Conservation (phyloP, 2,113 vertebrate species). For the Chunga burmeisteri region DNA sequence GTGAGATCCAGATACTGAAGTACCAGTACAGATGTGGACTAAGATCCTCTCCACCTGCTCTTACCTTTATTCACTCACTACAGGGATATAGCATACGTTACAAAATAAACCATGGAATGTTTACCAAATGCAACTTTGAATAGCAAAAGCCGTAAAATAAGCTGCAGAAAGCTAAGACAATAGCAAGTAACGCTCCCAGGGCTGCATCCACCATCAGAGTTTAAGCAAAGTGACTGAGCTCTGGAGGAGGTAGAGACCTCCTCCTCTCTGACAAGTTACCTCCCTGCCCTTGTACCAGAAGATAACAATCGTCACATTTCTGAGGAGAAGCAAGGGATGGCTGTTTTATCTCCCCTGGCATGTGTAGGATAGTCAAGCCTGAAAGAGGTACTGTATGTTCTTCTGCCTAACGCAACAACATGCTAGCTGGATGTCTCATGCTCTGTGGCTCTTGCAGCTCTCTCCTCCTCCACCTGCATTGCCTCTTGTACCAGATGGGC, state of each 20-base stretch:
- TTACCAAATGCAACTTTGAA: neutral
- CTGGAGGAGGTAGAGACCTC: neutral
- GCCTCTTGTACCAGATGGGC: neutral
- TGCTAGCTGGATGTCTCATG: accelerated
- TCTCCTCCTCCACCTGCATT: neutral
- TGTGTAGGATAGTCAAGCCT: neutral
- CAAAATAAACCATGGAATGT: neutral
- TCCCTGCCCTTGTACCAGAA: neutral
- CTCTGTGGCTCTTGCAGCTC: neutral
- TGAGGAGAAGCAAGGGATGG: neutral
- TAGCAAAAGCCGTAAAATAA: neutral
- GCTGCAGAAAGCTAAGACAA: neutral
- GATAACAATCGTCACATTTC: neutral
- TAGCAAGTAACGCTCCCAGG: neutral
- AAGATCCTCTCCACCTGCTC: neutral
- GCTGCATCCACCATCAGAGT: accelerated
- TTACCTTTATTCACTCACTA: conserved; percentile 26
- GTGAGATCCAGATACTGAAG: neutral
- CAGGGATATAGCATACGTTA: neutral
- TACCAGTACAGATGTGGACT: neutral
- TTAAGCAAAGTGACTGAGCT: neutral
- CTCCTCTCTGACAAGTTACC: neutral
- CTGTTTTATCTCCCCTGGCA: neutral
- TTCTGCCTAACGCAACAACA: neutral
- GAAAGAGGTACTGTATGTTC: neutral